Evolutionary conservation across 1,140 invertebrate species (phyloP), one percentile per base, ranked within the genome.

Genomic region (Hirudo medicinalis): DNA sequence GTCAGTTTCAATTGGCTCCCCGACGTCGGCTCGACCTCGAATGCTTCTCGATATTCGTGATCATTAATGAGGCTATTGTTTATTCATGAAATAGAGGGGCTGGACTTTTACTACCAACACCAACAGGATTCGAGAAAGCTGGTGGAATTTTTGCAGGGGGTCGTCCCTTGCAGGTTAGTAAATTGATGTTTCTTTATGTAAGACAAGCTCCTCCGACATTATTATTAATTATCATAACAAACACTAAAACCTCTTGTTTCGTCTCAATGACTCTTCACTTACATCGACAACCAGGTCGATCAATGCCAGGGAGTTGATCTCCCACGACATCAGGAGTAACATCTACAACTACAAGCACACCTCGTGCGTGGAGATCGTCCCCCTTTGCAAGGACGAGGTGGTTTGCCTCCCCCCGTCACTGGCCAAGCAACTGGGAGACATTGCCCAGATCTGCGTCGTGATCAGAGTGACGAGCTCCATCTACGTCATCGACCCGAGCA

Each of bases 281-380:
- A 2, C 57, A 60, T 32, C 8, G 11, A 63, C 20, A 63, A 13
- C 11, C 77, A 88, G 89, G 78, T 90, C 88, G 80, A 87, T 90
- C 72, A 89, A 90, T 76, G 94, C 94, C 0, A 94, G 98, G 81
- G 93, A 96, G 78, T 84, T 99, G 17, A 90, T 99, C 75, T 97
- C 95, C 1, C 95, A 99, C 79, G 97, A 99, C 82, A 90, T 92
- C 49, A 91, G 94, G 80, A 97, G 90, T 79, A 99, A 99, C 79
- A 88, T 89, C 53, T 98, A 91, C 81, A 97, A 97, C 81, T 99
- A 97, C 81, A 99, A 99, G 82, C 77, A 82, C 73, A 85, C 82
- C 71, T 87, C 80, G 76, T 91, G 90, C 75, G 88, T 99, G 71
- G 95, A 99, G 82, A 91, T 99, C 78, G 91, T 95, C 0, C 96